Evolutionary conservation across 2,888 invertebrate species (phyloP).

Genomic region (Anthophora plumipes): DNA sequence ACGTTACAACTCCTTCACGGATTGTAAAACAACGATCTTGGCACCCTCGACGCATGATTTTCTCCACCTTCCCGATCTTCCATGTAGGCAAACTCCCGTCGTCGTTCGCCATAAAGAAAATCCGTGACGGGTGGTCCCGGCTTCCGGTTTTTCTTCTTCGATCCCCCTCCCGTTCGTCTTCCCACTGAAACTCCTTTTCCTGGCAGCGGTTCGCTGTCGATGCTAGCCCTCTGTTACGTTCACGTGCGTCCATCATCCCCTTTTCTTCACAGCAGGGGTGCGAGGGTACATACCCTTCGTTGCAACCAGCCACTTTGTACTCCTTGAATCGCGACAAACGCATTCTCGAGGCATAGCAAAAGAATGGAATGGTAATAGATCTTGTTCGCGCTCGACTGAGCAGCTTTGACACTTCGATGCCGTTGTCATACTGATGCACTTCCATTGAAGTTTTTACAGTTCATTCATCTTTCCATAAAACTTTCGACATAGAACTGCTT

Average conservation of each 20-base stretch:
- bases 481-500: background rate
- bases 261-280: slow-evolving; percentile 54
- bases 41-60: slow-evolving; percentile 51
- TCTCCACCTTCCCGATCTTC: slow-evolving; percentile 52
- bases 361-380: slow-evolving; percentile 38
- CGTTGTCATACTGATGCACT: slow-evolving; percentile 15
- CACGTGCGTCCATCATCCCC: slow-evolving; percentile 63
- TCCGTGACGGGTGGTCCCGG: slow-evolving; percentile 68
- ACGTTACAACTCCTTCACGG: slow-evolving; percentile 62
- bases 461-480: background rate
- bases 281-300: slow-evolving; percentile 56
- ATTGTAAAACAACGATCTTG: slow-evolving; percentile 61
- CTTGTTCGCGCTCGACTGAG: slow-evolving; percentile 32
- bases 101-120: slow-evolving; percentile 75
- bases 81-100: slow-evolving; percentile 65
- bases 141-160: slow-evolving; percentile 70
- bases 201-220: slow-evolving; percentile 61
- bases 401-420: slow-evolving; percentile 26
- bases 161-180: slow-evolving; percentile 44
- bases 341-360: background rate
- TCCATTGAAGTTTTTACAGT: background rate
- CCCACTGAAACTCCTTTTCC: slow-evolving; percentile 61
- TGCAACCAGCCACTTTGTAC: slow-evolving; percentile 43
- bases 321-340: slow-evolving; percentile 30
- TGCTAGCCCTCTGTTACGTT: slow-evolving; percentile 50